Evolutionary conservation across 2,888 invertebrate species (phyloP).

Genomic region (Xanthorhoe spadicearia): DNA sequence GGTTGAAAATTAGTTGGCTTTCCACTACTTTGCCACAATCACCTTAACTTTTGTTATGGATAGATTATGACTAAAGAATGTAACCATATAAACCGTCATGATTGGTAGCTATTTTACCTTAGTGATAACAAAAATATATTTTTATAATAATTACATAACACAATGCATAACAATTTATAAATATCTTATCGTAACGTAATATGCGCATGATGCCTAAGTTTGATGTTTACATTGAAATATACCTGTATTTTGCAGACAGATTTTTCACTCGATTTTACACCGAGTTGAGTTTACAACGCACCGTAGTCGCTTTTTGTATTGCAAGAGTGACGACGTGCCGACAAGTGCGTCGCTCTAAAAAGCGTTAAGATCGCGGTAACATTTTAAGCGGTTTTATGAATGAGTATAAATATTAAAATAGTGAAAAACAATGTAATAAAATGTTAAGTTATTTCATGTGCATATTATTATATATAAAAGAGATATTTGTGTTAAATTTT

Average conservation of each 20-base stretch:
- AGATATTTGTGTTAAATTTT: slow-evolving; percentile 12
- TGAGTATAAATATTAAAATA: neutral
- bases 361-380: neutral
- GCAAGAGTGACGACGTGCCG: slow-evolving; percentile 17
- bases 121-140: neutral
- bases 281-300: neutral
- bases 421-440: neutral
- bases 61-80: neutral
- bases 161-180: neutral
- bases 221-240: neutral
- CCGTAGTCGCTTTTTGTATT: slow-evolving; percentile 13
- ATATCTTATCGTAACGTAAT: neutral
- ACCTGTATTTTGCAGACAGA: neutral
- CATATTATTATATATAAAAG: no score
- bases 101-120: neutral
- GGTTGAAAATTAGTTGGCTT: neutral
- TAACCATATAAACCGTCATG: neutral
- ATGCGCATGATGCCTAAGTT: neutral
- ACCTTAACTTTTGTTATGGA: neutral
- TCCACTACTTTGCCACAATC: neutral
- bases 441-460: slow-evolving; percentile 4
- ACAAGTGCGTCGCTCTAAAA: neutral
- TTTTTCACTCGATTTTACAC: neutral
- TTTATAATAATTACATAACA: neutral
- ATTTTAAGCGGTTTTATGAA: neutral